These are phyloP conservation scores for Drosophila murphyi DNA, from an alignment of 1,140 invertebrate species.

Conservation along the genomic window DNA sequence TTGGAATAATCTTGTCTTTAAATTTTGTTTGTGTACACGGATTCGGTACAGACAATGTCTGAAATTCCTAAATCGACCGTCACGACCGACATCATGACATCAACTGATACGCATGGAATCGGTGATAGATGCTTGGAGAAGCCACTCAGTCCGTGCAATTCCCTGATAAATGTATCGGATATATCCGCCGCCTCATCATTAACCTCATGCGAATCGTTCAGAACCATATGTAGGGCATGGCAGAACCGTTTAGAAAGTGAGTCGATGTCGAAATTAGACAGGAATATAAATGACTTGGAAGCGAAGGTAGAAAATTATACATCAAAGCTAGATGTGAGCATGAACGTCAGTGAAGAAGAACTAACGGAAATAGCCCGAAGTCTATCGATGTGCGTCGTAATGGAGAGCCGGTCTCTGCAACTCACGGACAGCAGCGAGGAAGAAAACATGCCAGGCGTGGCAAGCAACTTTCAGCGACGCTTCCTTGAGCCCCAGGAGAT, in stretches of 20 bases:
- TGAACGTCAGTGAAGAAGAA: not conserved
- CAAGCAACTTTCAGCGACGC: not conserved
- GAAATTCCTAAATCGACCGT: not conserved
- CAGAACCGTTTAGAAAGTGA: slow-evolving; percentile 10
- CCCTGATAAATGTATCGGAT: not conserved
- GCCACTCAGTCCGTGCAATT: not conserved
- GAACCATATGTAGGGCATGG: slow-evolving; percentile 29
- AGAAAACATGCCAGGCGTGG: not conserved
- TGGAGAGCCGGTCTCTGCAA: slow-evolving; percentile 27
- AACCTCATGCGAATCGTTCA: slow-evolving; percentile 47
- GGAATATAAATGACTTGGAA: not conserved
- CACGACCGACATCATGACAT: not conserved
- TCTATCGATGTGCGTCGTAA: slow-evolving; percentile 24
- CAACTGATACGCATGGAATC: not conserved
- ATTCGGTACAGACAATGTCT: slow-evolving; percentile 8
- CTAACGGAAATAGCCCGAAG: not conserved
- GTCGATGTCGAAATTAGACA: slow-evolving; percentile 44
- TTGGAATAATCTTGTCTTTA: not conserved
- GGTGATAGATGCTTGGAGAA: slow-evolving; percentile 19
- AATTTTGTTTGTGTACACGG: slow-evolving; percentile 3
- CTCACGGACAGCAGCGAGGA: slow-evolving; percentile 36
- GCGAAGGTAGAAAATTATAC: not conserved
- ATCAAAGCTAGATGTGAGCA: not conserved
- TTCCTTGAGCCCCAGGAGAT: slow-evolving; percentile 47
- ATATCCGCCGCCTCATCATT: slow-evolving; percentile 25